A percentile compares a stretch with the other conserved stretches of the same genome.
These are phyloP conservation scores for Julus scandinavius DNA, from an alignment of 2,888 invertebrate genomes.

Conservation along the genomic window DNA sequence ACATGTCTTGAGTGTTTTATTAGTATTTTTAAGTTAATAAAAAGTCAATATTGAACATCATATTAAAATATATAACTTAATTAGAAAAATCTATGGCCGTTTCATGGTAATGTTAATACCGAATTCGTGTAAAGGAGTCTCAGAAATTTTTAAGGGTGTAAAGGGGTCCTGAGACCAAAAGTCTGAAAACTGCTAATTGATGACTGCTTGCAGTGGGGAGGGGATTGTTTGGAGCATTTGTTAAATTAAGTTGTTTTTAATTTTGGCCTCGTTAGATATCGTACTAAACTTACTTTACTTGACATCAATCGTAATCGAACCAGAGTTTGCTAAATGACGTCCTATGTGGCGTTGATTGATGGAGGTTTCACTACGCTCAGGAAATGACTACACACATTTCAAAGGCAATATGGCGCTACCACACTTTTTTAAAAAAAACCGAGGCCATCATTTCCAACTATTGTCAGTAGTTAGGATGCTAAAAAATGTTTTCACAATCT, in stretches of 20 bases:
- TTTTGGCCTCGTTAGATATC: neutral
- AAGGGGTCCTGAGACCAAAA: neutral
- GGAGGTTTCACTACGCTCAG: neutral
- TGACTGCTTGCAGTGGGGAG: neutral
- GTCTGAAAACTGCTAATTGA: neutral
- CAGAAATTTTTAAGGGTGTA: no score
- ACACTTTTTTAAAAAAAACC: no score
- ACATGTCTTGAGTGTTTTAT: no score
- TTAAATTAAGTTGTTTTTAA: neutral
- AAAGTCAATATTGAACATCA: no score
- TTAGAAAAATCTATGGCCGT: neutral
- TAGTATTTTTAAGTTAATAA: no score
- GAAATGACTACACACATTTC: neutral
- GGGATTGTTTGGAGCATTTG: neutral
- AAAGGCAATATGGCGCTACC: no score
- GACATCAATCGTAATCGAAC: neutral
- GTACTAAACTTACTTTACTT: neutral
- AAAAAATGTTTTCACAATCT: neutral
- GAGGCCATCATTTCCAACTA: neutral
- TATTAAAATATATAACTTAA: no score
- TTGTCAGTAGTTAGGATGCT: neutral
- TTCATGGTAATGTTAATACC: neutral
- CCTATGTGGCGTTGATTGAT: neutral
- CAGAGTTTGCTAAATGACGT: neutral
- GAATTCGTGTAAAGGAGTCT: neutral